Base-by-base conservation (phyloP, 1,140 invertebrate genomes). In the Whitmania pigra region DNA sequence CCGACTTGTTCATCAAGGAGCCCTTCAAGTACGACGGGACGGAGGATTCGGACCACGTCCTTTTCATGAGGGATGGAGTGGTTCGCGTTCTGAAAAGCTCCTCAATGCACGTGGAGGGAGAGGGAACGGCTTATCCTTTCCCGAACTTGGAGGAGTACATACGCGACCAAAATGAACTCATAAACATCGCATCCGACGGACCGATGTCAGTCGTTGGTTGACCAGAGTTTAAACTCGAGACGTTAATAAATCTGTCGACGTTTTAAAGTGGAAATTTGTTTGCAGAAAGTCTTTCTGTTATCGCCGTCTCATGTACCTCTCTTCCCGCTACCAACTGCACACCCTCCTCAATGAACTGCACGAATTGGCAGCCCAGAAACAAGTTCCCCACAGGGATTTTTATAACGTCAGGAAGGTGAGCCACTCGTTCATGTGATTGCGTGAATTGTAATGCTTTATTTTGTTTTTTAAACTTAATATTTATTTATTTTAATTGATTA, bases 351-450 rank as follows among this genome's bases (percentile, higher is more conserved):
- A 99, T 82, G 96, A 99, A 80, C 84, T 97, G 40, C 87, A 92
- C 20, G 96, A 99, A 80, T 85, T 97, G 54, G 91, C 93, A 43
- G 94, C 92, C 72, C 95, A 99, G 81, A 98, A 97, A 82, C 90
- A 91, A 40, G 94, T 98, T 66, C 92, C 94, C 0, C 96, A 99
- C 83, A 84, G 96, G 72, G 96, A 99, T 84, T 99, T 99, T 83
- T 99, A 99, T 80, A 99, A 99, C 79, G 97, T 97, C 71, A 86
- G 94, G 85, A 95, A 90, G 84, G 88, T 89, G 77, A 73, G 25
- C 20, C 67, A 9, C 25, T 17, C 43, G 43, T 7, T 49, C 15
- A n/a, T n/a, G n/a, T n/a, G n/a, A n/a, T n/a, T n/a, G n/a, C n/a
- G 43, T 3, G 43, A 49, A 49, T 49, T 49, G 43, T 13, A 6